These are phyloP conservation scores for Coluber constrictor DNA, from an alignment of 2,797 vertebrate species.

Conservation along the genomic window DNA sequence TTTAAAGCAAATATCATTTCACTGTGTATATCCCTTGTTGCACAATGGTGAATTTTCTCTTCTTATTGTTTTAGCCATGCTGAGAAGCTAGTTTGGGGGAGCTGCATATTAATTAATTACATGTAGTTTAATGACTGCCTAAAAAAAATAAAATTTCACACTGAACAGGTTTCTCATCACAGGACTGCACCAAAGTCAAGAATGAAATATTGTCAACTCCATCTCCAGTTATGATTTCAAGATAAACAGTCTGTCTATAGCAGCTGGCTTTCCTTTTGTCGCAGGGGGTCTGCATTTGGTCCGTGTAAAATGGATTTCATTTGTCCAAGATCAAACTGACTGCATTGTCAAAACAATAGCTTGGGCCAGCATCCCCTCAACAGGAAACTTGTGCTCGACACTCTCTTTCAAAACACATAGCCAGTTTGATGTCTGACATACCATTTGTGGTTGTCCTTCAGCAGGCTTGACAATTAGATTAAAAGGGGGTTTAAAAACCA, in stretches of 20 bases:
- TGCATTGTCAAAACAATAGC: slow-evolving; percentile 20
- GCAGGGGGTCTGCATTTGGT: slow-evolving; percentile 13
- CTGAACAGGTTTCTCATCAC: background rate
- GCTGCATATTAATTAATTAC: background rate
- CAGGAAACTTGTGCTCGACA: slow-evolving; percentile 2
- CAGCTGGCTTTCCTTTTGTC: slow-evolving; percentile 20
- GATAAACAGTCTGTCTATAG: slow-evolving; percentile 26
- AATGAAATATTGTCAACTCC: background rate
- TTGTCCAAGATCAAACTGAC: slow-evolving; percentile 14
- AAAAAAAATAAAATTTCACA: background rate
- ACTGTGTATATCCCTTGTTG: background rate
- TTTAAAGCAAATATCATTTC: background rate
- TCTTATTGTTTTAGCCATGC: background rate
- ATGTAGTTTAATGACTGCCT: background rate
- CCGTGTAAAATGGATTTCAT: slow-evolving; percentile 22
- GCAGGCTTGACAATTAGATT: slow-evolving; percentile 12
- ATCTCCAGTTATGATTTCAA: slow-evolving; percentile 29
- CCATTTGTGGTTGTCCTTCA: slow-evolving; percentile 23
- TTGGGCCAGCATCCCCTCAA: slow-evolving; percentile 12
- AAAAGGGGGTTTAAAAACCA: slow-evolving; percentile 19
- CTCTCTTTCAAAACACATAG: background rate
- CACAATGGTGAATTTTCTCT: background rate
- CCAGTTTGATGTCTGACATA: slow-evolving; percentile 2
- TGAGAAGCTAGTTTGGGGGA: background rate
- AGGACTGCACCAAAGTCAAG: background rate